phyloP scores from a whole-genome alignment of 2,888 invertebrate species.

The Ennomos fuscantarius region DNA sequence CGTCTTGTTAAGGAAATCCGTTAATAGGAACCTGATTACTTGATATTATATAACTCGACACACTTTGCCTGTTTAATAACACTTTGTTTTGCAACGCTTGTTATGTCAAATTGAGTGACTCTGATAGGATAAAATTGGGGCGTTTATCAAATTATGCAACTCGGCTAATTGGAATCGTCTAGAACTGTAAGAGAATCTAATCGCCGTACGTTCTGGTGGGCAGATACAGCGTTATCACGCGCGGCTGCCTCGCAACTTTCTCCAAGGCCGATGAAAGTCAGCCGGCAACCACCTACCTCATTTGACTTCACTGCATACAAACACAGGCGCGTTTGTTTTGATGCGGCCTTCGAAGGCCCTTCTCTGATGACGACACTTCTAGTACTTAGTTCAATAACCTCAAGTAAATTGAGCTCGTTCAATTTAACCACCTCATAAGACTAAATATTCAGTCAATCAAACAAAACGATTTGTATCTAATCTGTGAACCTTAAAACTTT shows the following conservation, averaged over 20 bases:
- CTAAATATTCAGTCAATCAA: slow-evolving; percentile 18
- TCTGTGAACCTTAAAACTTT: neutral
- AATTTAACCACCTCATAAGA: slow-evolving; percentile 15
- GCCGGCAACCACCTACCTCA: slow-evolving; percentile 48
- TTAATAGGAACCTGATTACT: slow-evolving; percentile 45
- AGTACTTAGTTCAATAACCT: slow-evolving; percentile 34
- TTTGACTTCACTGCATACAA: slow-evolving; percentile 66
- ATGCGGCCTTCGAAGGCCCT: slow-evolving; percentile 40
- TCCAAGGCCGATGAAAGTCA: slow-evolving; percentile 80
- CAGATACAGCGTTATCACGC: slow-evolving; percentile 59
- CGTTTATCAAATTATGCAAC: slow-evolving; percentile 45
- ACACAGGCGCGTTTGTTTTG: slow-evolving; percentile 43
- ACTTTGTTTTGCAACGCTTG: slow-evolving; percentile 47
- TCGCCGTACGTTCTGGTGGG: slow-evolving; percentile 43
- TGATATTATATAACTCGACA: slow-evolving; percentile 54
- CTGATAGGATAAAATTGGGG: slow-evolving; percentile 33
- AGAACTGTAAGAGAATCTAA: slow-evolving; percentile 40
- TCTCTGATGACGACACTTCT: slow-evolving; percentile 21
- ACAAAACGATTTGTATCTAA: slow-evolving; percentile 5
- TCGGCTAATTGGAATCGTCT: slow-evolving; percentile 39
- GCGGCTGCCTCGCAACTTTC: slow-evolving; percentile 71
- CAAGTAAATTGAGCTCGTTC: slow-evolving; percentile 12
- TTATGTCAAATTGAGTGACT: slow-evolving; percentile 41
- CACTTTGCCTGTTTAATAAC: slow-evolving; percentile 42
- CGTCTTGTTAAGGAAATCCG: slow-evolving; percentile 66